Evolutionary conservation across 2,113 vertebrate genomes (phyloP).

Genomic region (Carassius gibelio): DNA sequence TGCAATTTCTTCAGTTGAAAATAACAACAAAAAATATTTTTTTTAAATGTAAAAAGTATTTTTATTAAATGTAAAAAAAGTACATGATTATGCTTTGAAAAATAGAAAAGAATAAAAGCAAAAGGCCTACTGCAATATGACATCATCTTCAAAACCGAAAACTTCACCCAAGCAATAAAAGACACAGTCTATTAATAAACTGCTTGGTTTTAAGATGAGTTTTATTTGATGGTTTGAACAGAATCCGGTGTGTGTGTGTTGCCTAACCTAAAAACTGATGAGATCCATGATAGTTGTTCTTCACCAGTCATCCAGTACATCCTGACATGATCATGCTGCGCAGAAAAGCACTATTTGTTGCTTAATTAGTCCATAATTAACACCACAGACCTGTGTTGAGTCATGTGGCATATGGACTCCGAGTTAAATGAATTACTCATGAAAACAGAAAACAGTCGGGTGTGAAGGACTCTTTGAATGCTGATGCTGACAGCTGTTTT

Average conservation of each 20-base stretch:
- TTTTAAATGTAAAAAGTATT: too few species aligned
- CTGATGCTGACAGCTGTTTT: constrained; percentile 13
- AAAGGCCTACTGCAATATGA: background rate
- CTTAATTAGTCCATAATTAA: constrained; percentile 15
- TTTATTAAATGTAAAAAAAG: background rate
- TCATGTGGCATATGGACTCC: constrained; percentile 18
- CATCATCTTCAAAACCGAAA: background rate
- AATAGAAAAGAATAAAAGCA: background rate
- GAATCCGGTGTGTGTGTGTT: background rate
- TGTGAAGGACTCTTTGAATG: constrained; percentile 1
- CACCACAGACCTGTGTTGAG: background rate
- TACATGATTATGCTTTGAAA: background rate
- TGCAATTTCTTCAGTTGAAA: background rate
- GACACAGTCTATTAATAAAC: background rate
- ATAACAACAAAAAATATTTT: background rate
- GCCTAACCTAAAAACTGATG: background rate
- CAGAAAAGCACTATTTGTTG: background rate
- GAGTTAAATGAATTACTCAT: constrained; percentile 9
- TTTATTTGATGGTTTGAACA: background rate
- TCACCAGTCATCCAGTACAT: background rate
- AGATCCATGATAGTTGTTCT: background rate
- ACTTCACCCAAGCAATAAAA: too few species aligned
- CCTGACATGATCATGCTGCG: constrained; percentile 17
- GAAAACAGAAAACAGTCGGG: background rate
- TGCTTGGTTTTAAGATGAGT: background rate